Conservation (phyloP, 2,888 invertebrate genomes). For the Ferrisia virgata region DNA sequence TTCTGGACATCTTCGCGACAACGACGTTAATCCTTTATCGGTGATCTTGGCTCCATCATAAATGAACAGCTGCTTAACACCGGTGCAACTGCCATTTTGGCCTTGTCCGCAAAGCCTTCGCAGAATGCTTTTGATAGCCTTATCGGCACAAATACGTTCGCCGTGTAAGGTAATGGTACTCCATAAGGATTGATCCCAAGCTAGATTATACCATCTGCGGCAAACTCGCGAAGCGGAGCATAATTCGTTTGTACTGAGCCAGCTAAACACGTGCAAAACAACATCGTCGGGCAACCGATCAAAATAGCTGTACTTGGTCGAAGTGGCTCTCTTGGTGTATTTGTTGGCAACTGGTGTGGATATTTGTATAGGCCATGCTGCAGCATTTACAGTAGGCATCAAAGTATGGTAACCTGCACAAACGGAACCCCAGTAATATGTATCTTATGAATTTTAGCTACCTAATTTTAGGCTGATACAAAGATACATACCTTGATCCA, state of each 20-base stretch:
- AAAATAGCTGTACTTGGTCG: slow-evolving; percentile 55
- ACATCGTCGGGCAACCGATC: slow-evolving; percentile 67
- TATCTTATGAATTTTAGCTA: not conserved
- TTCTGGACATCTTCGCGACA: slow-evolving; percentile 77
- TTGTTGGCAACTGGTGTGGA: slow-evolving; percentile 47
- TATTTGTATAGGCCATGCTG: slow-evolving; percentile 48
- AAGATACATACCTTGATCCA: slow-evolving; percentile 43
- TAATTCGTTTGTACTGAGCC: slow-evolving; percentile 68
- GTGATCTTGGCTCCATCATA: slow-evolving; percentile 70
- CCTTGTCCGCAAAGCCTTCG: slow-evolving; percentile 63
- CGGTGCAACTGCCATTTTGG: slow-evolving; percentile 65
- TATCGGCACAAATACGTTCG: slow-evolving; percentile 63
- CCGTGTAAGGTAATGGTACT: slow-evolving; percentile 64
- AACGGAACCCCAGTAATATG: not conserved
- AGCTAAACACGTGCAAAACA: slow-evolving; percentile 67
- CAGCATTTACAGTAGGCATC: slow-evolving; percentile 47
- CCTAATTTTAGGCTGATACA: not conserved
- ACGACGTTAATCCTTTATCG: slow-evolving; percentile 70
- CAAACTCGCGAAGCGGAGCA: slow-evolving; percentile 74
- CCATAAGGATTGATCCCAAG: slow-evolving; percentile 77
- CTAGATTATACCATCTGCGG: slow-evolving; percentile 70
- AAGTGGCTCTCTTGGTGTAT: slow-evolving; percentile 48
- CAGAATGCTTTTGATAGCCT: slow-evolving; percentile 63
- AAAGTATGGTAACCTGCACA: slow-evolving; percentile 36
- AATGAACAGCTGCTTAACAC: slow-evolving; percentile 65